Percentiles rank a stretch among this genome's conserved stretches.
These are phyloP conservation scores for Poeciliopsis retropinna DNA, from an alignment of 2,113 vertebrate species.

Conservation along the genomic window DNA sequence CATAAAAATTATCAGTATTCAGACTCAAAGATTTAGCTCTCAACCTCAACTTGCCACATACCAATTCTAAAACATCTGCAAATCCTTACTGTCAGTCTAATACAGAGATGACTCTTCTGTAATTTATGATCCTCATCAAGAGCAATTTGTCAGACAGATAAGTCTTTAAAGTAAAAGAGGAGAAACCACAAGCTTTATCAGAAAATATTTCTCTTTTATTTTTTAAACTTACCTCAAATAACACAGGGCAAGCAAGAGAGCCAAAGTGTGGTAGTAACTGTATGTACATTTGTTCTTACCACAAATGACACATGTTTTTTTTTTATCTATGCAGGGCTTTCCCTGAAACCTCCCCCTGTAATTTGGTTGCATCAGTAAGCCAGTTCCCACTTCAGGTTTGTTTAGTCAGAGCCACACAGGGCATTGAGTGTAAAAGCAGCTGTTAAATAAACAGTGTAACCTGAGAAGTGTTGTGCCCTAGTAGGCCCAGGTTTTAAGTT, in stretches of 20 bases:
- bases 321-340: conserved; percentile 28
- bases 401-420: conserved; percentile 19
- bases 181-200: conserved; percentile 21
- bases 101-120: conserved; percentile 2
- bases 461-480: conserved; percentile 1
- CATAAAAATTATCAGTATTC: too few species aligned
- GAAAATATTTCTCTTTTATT: conserved; percentile 19
- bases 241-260: conserved; percentile 13
- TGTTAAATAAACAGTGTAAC: conserved; percentile 40
- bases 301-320: conserved; percentile 20
- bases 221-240: conserved; percentile 26
- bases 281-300: conserved; percentile 10
- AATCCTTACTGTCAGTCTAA: not conserved
- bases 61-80: not conserved
- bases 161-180: conserved; percentile 32
- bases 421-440: conserved; percentile 9
- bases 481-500: conserved; percentile 1
- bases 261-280: conserved; percentile 16
- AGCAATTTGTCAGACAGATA: conserved; percentile 39
- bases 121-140: conserved; percentile 37
- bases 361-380: conserved; percentile 19
- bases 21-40: not conserved
- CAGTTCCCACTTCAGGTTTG: conserved; percentile 14
- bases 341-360: not conserved
- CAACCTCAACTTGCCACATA: not conserved